Base-by-base conservation (phyloP, 2,888 invertebrate species). In the Himalopsyche anomala region DNA sequence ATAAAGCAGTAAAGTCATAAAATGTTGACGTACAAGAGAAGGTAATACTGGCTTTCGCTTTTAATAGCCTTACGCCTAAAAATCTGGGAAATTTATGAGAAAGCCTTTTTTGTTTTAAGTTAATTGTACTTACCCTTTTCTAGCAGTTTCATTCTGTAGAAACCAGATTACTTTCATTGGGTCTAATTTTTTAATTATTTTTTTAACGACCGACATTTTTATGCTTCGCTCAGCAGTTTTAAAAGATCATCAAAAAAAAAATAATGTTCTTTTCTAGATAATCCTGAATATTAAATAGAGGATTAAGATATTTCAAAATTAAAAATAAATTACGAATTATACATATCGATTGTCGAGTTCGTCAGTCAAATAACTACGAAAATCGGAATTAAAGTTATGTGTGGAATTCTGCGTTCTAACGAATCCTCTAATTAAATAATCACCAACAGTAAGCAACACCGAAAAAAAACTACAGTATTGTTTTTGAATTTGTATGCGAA, bases 131-230 rank as follows among this genome's bases (percentile, higher is more conserved):
- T 38, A 74, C 74, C 74, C 38, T 74, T 74, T 74, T 74, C 74
- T 74, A 36, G 74, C 74, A 74, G 74, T 74, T 74, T 74, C 74
- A 74, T 74, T 74, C 74, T 74, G 36, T 12, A 38, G 15, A 74
- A 74, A 74, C 74, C 74, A 38, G 36, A 74, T 74, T 74, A 74
- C 74, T 74, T 74, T 74, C 74, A 74, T 74, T 74, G 36, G 12
- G 74, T 74, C 74, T 74, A 74, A 74, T 74, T 74, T 74, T 74
- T 74, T 74, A 74, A 74, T 74, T 74, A 74, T 74, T 74, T 74
- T 62, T 74, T 74, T 74, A 62, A 62, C 62, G 62, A 62, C 62
- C 11, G 11, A 62, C 19, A 9, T 62, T 62, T 62, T n/a, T 62
- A 74, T 19, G 74, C 4, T 38, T 36, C 74, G 38, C 38, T 36